Conservation (phyloP, 1,140 invertebrate genomes). For the Pseudomyrmex concolor region DNA sequence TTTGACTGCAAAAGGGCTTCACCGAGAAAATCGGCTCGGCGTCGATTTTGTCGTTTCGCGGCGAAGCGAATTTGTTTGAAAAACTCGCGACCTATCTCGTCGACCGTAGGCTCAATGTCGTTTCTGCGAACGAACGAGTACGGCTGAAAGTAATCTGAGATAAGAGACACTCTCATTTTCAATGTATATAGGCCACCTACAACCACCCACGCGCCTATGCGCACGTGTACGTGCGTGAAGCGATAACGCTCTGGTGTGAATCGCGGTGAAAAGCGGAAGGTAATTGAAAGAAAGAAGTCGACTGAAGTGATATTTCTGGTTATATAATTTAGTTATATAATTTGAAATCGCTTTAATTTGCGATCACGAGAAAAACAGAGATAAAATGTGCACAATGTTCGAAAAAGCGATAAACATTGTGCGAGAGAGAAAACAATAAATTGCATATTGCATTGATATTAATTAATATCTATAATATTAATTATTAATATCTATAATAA, state of each 20-base stretch:
- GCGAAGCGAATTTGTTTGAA: slow-evolving; percentile 2
- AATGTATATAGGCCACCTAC: slow-evolving; percentile 63
- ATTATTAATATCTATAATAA: slow-evolving; percentile 1
- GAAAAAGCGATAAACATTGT: neutral
- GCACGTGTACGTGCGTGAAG: slow-evolving; percentile 3
- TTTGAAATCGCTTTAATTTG: neutral
- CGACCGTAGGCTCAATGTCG: slow-evolving; percentile 18
- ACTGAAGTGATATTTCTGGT: slow-evolving; percentile 10
- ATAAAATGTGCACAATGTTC: neutral
- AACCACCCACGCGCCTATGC: neutral
- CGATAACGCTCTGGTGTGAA: slow-evolving; percentile 30
- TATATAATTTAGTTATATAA: neutral
- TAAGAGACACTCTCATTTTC: slow-evolving; percentile 43
- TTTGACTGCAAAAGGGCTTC: slow-evolving; percentile 27
- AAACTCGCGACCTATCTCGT: slow-evolving; percentile 8
- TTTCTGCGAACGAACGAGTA: slow-evolving; percentile 4
- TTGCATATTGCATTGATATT: neutral
- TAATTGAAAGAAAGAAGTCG: neutral
- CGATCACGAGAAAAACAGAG: neutral
- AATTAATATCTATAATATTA: neutral
- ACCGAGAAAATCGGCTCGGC: neutral
- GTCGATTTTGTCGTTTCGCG: neutral
- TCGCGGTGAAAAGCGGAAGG: neutral
- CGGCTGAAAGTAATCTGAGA: slow-evolving; percentile 57
- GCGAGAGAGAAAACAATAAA: neutral